Evolutionary conservation across 2,888 invertebrate genomes (phyloP), one percentile per base, ranked within the genome.

Genomic region (Cosmia trapezina): DNA sequence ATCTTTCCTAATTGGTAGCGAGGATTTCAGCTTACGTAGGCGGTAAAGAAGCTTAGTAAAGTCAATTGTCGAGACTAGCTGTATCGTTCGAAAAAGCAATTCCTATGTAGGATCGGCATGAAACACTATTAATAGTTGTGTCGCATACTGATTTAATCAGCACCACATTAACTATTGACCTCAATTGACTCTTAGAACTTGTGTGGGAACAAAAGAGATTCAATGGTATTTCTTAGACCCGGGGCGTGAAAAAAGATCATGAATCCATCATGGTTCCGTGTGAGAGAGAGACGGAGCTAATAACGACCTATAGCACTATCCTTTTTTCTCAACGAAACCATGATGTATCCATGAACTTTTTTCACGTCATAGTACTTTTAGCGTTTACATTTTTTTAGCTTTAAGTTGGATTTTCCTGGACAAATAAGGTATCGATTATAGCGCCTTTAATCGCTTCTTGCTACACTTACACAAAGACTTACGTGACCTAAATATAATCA

Each of bases 131-230:
- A 59, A 73, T 65, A 64, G 56, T 57, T 14, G 51, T 83, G 80
- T 64, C 69, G 73, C 68, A 65, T 37, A 59, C 37, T 77, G 63
- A 79, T 78, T 71, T 47, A 82, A 79, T 79, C 82, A 82, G 53
- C 71, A 67, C 71, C 22, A 37, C 28, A 67, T 67, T 76, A 76
- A 67, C 14, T 53, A 72, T 78, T 82, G 63, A 63, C 59, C 78
- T 71, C 41, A 11, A 67, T 81, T 71, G 78, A 79, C 72, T 56
- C 53, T 41, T 19, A 66, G 76, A 78, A 71, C 66, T 67, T 53
- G 71, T 60, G 83, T 79, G 79, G 66, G 82, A 79, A 81, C 51
- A 47, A 33, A 64, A 56, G 9, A 41, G 64, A 60, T 76, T 70
- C n/a, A 28, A 17, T 62, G 14, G n/a, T n/a, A 37, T 62, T 47